Evolutionary conservation across 2,113 vertebrate genomes (phyloP).

Genomic region (Excalfactoria chinensis): DNA sequence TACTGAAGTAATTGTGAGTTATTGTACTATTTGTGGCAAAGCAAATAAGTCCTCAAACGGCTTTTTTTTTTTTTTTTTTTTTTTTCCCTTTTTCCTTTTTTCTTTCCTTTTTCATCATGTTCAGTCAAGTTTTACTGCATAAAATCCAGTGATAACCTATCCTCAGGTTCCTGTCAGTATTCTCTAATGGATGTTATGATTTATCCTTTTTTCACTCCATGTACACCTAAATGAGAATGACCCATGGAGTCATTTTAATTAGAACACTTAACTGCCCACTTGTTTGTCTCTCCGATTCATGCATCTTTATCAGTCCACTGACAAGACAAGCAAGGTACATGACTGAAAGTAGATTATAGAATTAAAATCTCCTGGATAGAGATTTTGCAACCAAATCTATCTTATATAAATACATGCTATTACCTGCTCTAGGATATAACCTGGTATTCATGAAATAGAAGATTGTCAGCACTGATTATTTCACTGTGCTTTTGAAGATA

Average conservation of each 20-base stretch:
- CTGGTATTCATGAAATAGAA: not conserved
- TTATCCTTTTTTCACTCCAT: not conserved
- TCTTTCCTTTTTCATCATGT: not conserved
- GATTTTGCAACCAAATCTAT: not conserved
- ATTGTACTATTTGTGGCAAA: not conserved
- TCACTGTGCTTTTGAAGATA: not conserved
- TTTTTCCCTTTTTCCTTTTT: not conserved
- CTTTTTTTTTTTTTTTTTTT: not conserved
- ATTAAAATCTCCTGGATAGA: not conserved
- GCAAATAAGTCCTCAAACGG: not conserved
- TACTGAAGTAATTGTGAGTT: not conserved
- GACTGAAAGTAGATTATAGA: not conserved
- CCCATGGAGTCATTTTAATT: constrained; percentile 48
- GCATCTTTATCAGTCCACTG: not conserved
- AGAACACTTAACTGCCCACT: constrained; percentile 31
- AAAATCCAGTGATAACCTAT: not conserved
- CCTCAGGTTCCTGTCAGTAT: not conserved
- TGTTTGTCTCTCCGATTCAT: not conserved
- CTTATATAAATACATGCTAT: not conserved
- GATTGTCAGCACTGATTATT: not conserved
- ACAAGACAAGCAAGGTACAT: not conserved
- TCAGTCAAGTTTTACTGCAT: not conserved
- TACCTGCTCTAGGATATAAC: not conserved
- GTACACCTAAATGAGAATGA: constrained; percentile 53
- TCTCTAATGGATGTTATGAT: constrained; percentile 38